A percentile compares a stretch with the other conserved stretches of the same genome.
These are phyloP conservation scores for Paramisgurnus dabryanus DNA, from an alignment of 2,113 vertebrate species.

Conservation along the genomic window DNA sequence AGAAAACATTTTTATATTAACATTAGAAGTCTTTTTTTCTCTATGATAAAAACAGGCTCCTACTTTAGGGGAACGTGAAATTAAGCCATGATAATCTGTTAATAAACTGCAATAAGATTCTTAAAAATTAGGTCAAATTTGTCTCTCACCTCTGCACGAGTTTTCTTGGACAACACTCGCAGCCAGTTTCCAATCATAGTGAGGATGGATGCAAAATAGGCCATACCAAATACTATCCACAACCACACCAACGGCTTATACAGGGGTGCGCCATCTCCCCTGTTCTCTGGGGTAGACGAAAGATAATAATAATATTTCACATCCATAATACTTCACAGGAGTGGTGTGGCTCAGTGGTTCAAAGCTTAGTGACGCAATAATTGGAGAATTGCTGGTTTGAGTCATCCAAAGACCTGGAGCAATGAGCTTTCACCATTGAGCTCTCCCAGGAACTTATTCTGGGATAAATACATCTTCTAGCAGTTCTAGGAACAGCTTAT, in stretches of 20 bases:
- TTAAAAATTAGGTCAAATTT: no score
- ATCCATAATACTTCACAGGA: not conserved
- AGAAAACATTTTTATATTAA: not conserved
- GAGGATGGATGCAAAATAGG: slow-evolving; percentile 92
- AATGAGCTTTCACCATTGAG: not conserved
- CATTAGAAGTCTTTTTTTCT: no score
- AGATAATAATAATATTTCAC: not conserved
- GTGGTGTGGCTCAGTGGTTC: not conserved
- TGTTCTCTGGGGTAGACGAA: slow-evolving; percentile 56
- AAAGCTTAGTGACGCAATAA: not conserved
- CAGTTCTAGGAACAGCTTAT: not conserved
- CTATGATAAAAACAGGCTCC: no score
- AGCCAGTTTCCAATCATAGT: slow-evolving; percentile 93
- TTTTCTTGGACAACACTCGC: slow-evolving; percentile 82
- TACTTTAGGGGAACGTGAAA: no score
- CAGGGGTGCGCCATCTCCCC: slow-evolving; percentile 61
- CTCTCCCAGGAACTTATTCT: slow-evolving; percentile 3
- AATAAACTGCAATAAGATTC: not conserved
- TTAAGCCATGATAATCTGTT: no score
- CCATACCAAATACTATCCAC: slow-evolving; percentile 90
- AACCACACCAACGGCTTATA: slow-evolving; percentile 88
- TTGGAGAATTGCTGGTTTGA: slow-evolving; percentile 19
- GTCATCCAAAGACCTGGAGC: not conserved
- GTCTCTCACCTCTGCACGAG: slow-evolving; percentile 82
- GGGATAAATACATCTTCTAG: slow-evolving; percentile 10